Percentiles rank a stretch among this genome's conserved stretches.
Evolutionary conservation across 2,888 invertebrate genomes (phyloP).

Genomic region (Mesoligia furuncula): DNA sequence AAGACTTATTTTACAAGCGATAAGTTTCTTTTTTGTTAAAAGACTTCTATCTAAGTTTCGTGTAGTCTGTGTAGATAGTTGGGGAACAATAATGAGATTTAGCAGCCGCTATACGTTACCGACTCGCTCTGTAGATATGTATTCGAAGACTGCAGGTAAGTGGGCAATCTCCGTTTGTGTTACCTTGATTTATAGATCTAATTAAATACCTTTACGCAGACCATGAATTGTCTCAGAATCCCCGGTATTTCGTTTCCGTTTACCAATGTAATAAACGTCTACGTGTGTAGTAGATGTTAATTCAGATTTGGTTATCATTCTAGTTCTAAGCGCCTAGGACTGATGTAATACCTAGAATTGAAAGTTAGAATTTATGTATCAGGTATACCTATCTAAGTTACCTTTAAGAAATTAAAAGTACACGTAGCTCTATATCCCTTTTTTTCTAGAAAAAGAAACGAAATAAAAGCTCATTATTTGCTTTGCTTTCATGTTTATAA

Average conservation of each 20-base stretch:
- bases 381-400: not conserved
- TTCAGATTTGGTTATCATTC: conserved; percentile 38
- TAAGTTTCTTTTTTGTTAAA: conserved; percentile 65
- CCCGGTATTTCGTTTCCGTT: conserved; percentile 72
- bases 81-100: conserved; percentile 55
- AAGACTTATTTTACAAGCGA: conserved; percentile 80
- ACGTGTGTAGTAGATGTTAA: conserved; percentile 43
- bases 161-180: conserved; percentile 75
- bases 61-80: conserved; percentile 41
- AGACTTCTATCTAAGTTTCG: conserved; percentile 41
- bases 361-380: not conserved
- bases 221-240: conserved; percentile 82
- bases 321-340: not conserved
- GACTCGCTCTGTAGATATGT: conserved; percentile 57
- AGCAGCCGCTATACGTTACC: conserved; percentile 36
- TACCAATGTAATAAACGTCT: conserved; percentile 61
- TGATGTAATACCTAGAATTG: not conserved
- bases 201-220: conserved; percentile 83
- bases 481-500: not conserved
- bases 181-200: conserved; percentile 83
- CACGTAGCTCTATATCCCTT: not conserved
- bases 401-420: not conserved
- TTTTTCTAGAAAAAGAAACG: not conserved
- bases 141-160: conserved; percentile 72
- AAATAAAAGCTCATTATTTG: not conserved